Evolutionary conservation across 2,888 invertebrate species (phyloP), one percentile per base, ranked within the genome.

Genomic region (Steinernema scapterisci): DNA sequence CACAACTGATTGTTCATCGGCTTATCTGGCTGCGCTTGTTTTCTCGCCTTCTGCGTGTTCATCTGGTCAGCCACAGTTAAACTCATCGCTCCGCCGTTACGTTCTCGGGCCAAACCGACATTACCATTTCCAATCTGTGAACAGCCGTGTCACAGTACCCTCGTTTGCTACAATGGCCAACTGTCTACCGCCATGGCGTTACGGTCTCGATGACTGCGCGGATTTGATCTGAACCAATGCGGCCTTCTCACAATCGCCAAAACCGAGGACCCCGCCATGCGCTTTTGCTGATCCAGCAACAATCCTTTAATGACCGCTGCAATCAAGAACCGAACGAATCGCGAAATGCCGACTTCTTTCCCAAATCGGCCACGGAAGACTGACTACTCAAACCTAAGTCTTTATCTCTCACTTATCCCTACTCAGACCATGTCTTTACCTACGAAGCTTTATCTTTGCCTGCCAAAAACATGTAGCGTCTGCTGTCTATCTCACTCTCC

Each of bases 131-230:
- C 9, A 3, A 6, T 38, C 38, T 38, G 38, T 38, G 38, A 38
- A 6, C 38, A 38, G 9, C 38, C 38, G 38, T 6, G 38, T 38
- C 38, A 38, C 38, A 38, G 38, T 9, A n/a, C 48, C 3, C n/a
- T 19, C 13, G 13, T 54, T 25, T 25, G 21, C 54, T 54, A 25
- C 63, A 71, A 78, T 78, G 80, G 77, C 77, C 75, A 78, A 78
- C 77, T 80, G 80, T 73, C 75, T 80, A 51, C 80, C 80, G 27
- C 80, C 80, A 38, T 80, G 80, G 80, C 75, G 80, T 23, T 80
- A 77, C 74, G 72, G 77, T 23, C 73, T 80, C 73, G 80, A 80
- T 72, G 80, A 80, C 71, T 80, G 80, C 71, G 80, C 80, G 74
- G 80, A 80, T 70, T 77, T 80, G 11, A 27, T 63, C 27, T 63